Evolutionary conservation across 2,888 invertebrate genomes (phyloP).

Genomic region (Andricus curvator): DNA sequence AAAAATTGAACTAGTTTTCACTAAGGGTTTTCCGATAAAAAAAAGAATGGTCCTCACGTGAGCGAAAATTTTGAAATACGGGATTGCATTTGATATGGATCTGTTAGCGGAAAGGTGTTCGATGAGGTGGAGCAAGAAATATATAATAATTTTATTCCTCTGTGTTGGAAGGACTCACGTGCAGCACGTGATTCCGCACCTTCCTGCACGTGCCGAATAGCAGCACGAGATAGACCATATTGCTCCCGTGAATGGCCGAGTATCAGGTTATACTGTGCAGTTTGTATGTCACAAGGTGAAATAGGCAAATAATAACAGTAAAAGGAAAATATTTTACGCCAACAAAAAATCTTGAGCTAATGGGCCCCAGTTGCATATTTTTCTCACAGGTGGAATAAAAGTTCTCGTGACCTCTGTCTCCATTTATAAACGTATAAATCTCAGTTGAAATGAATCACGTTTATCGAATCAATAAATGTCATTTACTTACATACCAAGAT

Average conservation of each 20-base stretch:
- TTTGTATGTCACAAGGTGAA: slow-evolving; percentile 31
- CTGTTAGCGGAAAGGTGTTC: slow-evolving; percentile 40
- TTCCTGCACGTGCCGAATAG: slow-evolving; percentile 57
- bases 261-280: not conserved
- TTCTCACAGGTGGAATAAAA: not conserved
- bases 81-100: slow-evolving; percentile 49
- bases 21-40: too few species aligned
- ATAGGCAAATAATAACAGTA: slow-evolving; percentile 15
- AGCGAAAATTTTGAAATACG: slow-evolving; percentile 49
- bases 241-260: slow-evolving; percentile 36
- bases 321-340: slow-evolving; percentile 1
- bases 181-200: slow-evolving; percentile 72
- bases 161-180: slow-evolving; percentile 66
- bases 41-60: slow-evolving; percentile 41
- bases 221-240: slow-evolving; percentile 29
- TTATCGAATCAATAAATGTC: not conserved
- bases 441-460: not conserved
- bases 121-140: slow-evolving; percentile 41
- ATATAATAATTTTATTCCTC: slow-evolving; percentile 58
- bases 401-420: slow-evolving; percentile 11
- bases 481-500: not conserved
- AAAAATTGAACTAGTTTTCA: too few species aligned
- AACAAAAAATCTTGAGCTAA: not conserved
- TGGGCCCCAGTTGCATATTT: not conserved
- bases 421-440: slow-evolving; percentile 3